These are phyloP conservation scores for Holacanthella duospinosa DNA, from an alignment of 2,888 invertebrate species.

Conservation along the genomic window DNA sequence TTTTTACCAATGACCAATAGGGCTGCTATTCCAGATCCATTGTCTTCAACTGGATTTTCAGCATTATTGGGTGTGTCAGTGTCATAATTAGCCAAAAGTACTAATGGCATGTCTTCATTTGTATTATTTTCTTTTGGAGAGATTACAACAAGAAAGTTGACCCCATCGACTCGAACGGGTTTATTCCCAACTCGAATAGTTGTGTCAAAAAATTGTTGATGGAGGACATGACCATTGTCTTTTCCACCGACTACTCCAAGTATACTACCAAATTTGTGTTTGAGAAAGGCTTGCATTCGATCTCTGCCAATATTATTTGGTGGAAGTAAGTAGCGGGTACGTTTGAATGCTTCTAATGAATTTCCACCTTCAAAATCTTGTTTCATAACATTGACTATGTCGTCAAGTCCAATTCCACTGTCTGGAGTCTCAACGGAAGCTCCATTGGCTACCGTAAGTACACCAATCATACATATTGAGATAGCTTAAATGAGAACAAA, in stretches of 20 bases:
- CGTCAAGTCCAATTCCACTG: background rate
- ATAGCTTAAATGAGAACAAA: too few relatives aligned
- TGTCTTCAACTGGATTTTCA: constrained; percentile 36
- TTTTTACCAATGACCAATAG: constrained; percentile 35
- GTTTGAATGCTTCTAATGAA: background rate
- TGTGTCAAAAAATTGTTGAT: constrained; percentile 1
- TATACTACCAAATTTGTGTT: background rate
- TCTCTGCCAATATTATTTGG: background rate
- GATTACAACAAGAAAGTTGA: background rate
- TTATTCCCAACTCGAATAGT: background rate
- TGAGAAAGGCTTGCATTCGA: constrained; percentile 11
- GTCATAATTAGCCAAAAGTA: constrained; percentile 39
- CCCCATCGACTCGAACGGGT: background rate
- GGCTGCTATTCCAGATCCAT: constrained; percentile 39
- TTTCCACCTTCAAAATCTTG: background rate
- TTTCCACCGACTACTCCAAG: constrained; percentile 3
- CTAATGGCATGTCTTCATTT: constrained; percentile 37
- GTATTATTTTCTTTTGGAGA: constrained; percentile 7
- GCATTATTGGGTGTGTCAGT: constrained; percentile 22
- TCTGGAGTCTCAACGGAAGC: background rate
- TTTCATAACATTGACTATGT: background rate
- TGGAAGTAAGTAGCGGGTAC: background rate
- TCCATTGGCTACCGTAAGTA: background rate
- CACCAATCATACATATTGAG: background rate
- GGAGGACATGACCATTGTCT: background rate